Evolutionary conservation across 2,888 invertebrate genomes (phyloP), one percentile per base, ranked within the genome.

Genomic region (Volucella zonaria): DNA sequence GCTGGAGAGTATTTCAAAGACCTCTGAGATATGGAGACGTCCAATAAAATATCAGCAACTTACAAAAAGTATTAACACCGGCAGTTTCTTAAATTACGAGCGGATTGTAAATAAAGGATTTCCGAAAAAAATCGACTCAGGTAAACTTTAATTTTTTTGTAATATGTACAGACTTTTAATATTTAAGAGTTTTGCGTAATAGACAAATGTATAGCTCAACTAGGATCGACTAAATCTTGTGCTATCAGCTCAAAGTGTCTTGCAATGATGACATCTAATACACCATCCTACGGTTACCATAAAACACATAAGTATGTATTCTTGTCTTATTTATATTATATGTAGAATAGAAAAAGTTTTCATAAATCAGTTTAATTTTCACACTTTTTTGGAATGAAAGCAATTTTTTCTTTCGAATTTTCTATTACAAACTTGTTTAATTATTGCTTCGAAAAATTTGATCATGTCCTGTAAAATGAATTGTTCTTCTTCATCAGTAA

Each of bases 291-390:
- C 71, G 91, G 91, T 11, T 91, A 91, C 82, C 89, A 89, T 45
- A 89, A 90, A 2, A 91, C 90, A 38, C 91, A 91, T 87, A 91
- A 91, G 91, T 91, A 87, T 86, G 90, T 88, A 58, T 14, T 47
- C 11, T 0, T 3, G 1, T 18, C 31, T 31, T 6, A 31, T 6
- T 31, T 31, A 6, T n/a, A 9, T 51, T 47, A 49, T 11, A 31
- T 38, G 38, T 31, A 2, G 18, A 23, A 23, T 31, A 4, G 6
- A 31, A 23, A 23, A 23, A 2, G 1, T 23, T 2, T 23, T 23
- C 2, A 23, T 23, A 23, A 2, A 23, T 23, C 6, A 31, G 6
- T 31, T 6, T 31, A 1, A 31, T 4, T 31, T 3, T 23, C 1
- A 23, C 23, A 3, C 23, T 23, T 23, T 23, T 31, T 31, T 31